Conservation (phyloP, 92 coral and sea anemone species). For the Pocillopora grandis region DNA sequence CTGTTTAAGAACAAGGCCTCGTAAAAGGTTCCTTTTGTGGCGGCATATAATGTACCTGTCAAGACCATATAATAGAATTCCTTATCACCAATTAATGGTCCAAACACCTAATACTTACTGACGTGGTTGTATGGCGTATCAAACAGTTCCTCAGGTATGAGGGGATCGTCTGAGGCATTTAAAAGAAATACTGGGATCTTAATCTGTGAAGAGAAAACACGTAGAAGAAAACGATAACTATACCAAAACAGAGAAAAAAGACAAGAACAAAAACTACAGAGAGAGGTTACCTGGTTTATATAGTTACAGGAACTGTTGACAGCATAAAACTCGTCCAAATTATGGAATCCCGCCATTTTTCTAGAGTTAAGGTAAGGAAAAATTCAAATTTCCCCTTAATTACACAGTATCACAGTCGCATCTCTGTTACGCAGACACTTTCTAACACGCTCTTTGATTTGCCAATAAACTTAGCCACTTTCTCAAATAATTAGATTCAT, state of each 20-base stretch:
- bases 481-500: too few species aligned
- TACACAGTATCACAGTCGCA: too few species aligned
- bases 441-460: too few species aligned
- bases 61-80: too few species aligned
- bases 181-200: constrained; percentile 66
- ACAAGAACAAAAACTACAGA: neutral
- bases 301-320: constrained; percentile 84
- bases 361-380: constrained; percentile 38
- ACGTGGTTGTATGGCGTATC: constrained; percentile 77
- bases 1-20: too few species aligned
- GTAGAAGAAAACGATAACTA: too few species aligned
- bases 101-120: constrained; percentile 50
- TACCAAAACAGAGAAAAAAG: neutral
- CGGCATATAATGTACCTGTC: too few species aligned
- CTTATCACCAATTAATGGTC: neutral
- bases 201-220: constrained; percentile 31
- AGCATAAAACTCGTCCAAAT: constrained; percentile 73
- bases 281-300: constrained; percentile 54
- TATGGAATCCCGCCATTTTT: constrained; percentile 89
- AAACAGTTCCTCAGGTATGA: constrained; percentile 82
- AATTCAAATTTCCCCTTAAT: too few species aligned
- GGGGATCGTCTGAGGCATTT: constrained; percentile 83
- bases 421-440: too few species aligned
- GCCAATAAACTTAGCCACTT: too few species aligned
- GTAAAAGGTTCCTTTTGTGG: too few species aligned